A percentile compares a stretch with the other conserved stretches of the same genome.
These are phyloP conservation scores for Eutrigla gurnardus DNA, from an alignment of 2,797 vertebrate species.

Conservation along the genomic window DNA sequence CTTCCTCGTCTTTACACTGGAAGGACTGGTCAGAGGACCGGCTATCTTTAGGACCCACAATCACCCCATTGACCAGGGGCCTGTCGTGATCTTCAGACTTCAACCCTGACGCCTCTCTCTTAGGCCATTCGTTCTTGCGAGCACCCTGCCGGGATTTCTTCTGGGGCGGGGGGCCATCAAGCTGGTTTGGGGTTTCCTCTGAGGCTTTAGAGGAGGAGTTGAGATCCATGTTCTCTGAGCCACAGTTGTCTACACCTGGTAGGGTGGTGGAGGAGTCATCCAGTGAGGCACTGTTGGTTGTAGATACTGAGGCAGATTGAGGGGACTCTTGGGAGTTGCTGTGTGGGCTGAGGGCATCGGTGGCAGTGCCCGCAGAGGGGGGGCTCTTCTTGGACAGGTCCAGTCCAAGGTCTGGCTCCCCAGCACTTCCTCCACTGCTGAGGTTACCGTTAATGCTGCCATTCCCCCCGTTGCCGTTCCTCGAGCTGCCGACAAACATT, in stretches of 20 bases:
- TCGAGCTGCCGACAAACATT: slow-evolving; percentile 88
- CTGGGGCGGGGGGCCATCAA: slow-evolving; percentile 82
- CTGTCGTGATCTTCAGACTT: slow-evolving; percentile 83
- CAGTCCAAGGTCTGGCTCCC: slow-evolving; percentile 89
- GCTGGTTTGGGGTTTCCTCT: slow-evolving; percentile 75
- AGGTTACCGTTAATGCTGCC: slow-evolving; percentile 85
- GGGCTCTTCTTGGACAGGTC: slow-evolving; percentile 97
- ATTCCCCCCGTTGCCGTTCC: slow-evolving; percentile 78
- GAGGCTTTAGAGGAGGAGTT: slow-evolving; percentile 76
- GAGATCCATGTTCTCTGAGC: slow-evolving; percentile 89
- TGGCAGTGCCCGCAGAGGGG: slow-evolving; percentile 84
- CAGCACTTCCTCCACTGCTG: slow-evolving; percentile 83
- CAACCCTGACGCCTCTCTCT: slow-evolving; percentile 84
- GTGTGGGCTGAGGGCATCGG: slow-evolving; percentile 89
- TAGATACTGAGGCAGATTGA: slow-evolving; percentile 90
- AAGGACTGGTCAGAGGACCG: slow-evolving; percentile 85
- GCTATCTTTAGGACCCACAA: slow-evolving; percentile 87
- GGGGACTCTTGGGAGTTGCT: slow-evolving; percentile 92
- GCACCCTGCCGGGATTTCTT: slow-evolving; percentile 89
- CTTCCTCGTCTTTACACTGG: slow-evolving; percentile 89
- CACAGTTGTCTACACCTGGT: slow-evolving; percentile 79
- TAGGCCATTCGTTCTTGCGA: slow-evolving; percentile 93
- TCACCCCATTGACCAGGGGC: slow-evolving; percentile 89
- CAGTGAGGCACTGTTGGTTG: slow-evolving; percentile 95
- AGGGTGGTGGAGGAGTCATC: slow-evolving; percentile 85